A percentile compares a stretch with the other conserved stretches of the same genome.
Evolutionary conservation across 2,797 vertebrate genomes (phyloP).

Genomic region (Otus scops): DNA sequence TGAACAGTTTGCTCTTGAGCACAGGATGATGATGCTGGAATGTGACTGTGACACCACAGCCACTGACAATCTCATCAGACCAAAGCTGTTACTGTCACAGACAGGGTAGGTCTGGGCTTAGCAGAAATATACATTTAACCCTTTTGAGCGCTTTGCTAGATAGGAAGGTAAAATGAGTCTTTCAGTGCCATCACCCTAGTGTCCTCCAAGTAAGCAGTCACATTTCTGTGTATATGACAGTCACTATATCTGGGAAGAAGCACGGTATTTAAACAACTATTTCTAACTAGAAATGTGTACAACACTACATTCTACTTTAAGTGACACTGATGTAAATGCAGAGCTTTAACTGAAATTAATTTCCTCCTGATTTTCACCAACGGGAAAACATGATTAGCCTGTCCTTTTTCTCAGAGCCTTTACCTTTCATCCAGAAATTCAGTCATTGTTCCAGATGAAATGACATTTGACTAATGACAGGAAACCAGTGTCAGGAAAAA

Average conservation of each 20-base stretch:
- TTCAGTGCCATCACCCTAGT: not conserved
- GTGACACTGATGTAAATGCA: not conserved
- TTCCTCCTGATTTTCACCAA: not conserved
- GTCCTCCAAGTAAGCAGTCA: not conserved
- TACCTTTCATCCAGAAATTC: not conserved
- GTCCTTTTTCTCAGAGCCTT: not conserved
- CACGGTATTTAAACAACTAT: not conserved
- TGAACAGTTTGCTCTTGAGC: not conserved
- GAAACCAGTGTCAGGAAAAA: not conserved
- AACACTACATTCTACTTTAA: not conserved
- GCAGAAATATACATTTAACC: not conserved
- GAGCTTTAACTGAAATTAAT: not conserved
- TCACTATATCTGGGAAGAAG: not conserved
- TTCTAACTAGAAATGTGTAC: not conserved
- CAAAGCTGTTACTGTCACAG: not conserved
- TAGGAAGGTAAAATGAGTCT: not conserved
- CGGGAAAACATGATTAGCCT: not conserved
- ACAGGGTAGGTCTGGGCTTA: not conserved
- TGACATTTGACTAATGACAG: not conserved
- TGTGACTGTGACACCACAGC: not conserved
- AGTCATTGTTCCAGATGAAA: not conserved
- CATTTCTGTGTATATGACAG: not conserved
- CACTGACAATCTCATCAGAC: not conserved
- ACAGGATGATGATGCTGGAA: not conserved
- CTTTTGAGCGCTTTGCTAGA: not conserved